Percentiles rank a stretch among this genome's conserved stretches.
Conservation (phyloP, 2,888 invertebrate genomes). For the Eucera pruinosa region DNA sequence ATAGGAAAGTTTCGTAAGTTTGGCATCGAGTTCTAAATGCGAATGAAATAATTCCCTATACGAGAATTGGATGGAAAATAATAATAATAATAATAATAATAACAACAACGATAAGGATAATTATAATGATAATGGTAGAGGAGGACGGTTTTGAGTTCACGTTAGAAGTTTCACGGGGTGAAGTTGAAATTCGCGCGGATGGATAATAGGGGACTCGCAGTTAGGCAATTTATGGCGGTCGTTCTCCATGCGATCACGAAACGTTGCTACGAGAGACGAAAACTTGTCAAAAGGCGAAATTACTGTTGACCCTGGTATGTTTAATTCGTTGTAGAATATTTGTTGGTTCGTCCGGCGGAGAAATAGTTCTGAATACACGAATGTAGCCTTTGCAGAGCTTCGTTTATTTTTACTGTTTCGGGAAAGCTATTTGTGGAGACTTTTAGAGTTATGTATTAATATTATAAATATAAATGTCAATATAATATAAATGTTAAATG, state of each 20-base stretch:
- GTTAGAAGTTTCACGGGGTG: constrained; percentile 23
- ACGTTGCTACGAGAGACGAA: neutral
- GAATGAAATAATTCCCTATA: constrained; percentile 31
- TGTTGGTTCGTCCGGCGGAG: neutral
- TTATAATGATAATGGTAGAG: neutral
- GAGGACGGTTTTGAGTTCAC: constrained; percentile 41
- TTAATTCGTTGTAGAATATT: constrained; percentile 1
- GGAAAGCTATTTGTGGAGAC: too few relatives aligned
- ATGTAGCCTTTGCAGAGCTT: neutral
- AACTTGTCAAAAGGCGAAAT: constrained; percentile 24
- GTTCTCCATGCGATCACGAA: constrained; percentile 23
- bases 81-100: constrained; percentile 43
- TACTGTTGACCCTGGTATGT: neutral
- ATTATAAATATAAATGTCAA: too few relatives aligned
- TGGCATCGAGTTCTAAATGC: neutral
- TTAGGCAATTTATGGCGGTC: constrained; percentile 30
- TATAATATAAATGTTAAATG: too few relatives aligned
- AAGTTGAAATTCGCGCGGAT: constrained; percentile 22
- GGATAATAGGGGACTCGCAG: constrained; percentile 26
- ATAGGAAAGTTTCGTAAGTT: constrained; percentile 27
- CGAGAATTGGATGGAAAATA: constrained; percentile 38
- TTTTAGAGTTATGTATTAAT: too few relatives aligned
- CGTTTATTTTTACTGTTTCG: neutral
- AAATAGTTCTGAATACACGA: too few relatives aligned
- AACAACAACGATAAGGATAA: constrained; percentile 4